Conservation (phyloP, 1,140 invertebrate genomes). For the Solenopsis invicta region DNA sequence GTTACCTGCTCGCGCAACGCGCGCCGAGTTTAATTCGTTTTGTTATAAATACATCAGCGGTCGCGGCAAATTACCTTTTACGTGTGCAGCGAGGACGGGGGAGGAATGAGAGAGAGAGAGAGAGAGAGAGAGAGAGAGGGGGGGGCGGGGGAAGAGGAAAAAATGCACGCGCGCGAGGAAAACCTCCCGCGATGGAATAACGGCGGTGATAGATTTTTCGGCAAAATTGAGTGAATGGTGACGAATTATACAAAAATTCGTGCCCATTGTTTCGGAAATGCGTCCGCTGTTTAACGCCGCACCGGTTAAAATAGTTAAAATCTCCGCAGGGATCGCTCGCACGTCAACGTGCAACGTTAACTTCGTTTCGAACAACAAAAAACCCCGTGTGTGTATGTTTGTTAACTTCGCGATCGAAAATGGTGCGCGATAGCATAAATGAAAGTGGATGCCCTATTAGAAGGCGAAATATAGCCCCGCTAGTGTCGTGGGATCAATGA, state of each 20-base stretch:
- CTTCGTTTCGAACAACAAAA: constrained; percentile 56
- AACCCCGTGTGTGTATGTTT: not conserved
- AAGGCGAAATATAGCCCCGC: not conserved
- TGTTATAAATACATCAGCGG: constrained; percentile 75
- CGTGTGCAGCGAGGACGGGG: constrained; percentile 60
- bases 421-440: not conserved
- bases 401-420: constrained; percentile 10
- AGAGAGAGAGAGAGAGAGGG: not conserved
- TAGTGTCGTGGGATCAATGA: too few species aligned
- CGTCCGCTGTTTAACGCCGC: constrained; percentile 46
- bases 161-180: constrained; percentile 47
- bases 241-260: constrained; percentile 53
- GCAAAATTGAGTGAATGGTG: constrained; percentile 45
- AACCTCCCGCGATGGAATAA: constrained; percentile 59
- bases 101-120: not conserved
- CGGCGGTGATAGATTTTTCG: constrained; percentile 50
- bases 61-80: constrained; percentile 78
- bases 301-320: constrained; percentile 45
- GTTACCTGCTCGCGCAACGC: constrained; percentile 65
- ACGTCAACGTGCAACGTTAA: constrained; percentile 73
- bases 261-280: constrained; percentile 36
- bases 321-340: constrained; percentile 63
- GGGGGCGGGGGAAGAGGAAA: not conserved
- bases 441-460: not conserved
- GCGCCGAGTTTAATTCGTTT: constrained; percentile 74